Percentiles rank a stretch among this genome's conserved stretches.
phyloP scores from a whole-genome alignment of 2,888 invertebrate species.

The Nephrotoma flavescens region DNA sequence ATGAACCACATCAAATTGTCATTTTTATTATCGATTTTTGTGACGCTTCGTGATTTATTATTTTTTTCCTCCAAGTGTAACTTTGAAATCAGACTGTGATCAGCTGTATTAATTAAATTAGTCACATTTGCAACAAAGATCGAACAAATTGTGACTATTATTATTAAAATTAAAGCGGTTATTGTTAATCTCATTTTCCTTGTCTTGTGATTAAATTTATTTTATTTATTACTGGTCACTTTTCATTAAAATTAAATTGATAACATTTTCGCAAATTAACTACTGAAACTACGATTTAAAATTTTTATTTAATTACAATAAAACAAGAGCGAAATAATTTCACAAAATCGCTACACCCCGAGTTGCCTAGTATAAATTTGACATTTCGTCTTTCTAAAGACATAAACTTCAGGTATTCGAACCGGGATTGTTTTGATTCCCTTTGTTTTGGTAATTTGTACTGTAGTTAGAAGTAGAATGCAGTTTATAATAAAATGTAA shows the following conservation, averaged over 20 bases:
- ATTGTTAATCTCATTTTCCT: not conserved
- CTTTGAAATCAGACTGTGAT: slow-evolving; percentile 29
- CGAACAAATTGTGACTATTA: slow-evolving; percentile 47
- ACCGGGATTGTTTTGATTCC: not conserved
- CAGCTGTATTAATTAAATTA: slow-evolving; percentile 44
- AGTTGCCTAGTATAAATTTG: not conserved
- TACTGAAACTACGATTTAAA: not conserved
- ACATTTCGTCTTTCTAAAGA: not conserved
- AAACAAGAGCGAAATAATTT: not conserved
- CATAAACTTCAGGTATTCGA: not conserved
- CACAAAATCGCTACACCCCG: not conserved
- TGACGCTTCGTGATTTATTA: slow-evolving; percentile 20
- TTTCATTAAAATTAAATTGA: not conserved
- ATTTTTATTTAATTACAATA: not conserved
- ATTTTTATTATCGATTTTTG: slow-evolving; percentile 36
- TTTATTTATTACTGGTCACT: not conserved
- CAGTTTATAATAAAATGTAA: too few relatives aligned
- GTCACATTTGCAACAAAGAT: slow-evolving; percentile 54
- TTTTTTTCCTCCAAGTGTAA: slow-evolving; percentile 27
- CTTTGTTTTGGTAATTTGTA: not conserved
- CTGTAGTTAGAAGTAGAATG: too few relatives aligned
- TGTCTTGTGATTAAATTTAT: not conserved
- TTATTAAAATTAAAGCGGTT: slow-evolving; percentile 42
- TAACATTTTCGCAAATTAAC: not conserved
- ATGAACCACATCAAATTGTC: slow-evolving; percentile 60